phyloP scores from a whole-genome alignment of 2,797 vertebrate species.

The Nannoperca australis region DNA sequence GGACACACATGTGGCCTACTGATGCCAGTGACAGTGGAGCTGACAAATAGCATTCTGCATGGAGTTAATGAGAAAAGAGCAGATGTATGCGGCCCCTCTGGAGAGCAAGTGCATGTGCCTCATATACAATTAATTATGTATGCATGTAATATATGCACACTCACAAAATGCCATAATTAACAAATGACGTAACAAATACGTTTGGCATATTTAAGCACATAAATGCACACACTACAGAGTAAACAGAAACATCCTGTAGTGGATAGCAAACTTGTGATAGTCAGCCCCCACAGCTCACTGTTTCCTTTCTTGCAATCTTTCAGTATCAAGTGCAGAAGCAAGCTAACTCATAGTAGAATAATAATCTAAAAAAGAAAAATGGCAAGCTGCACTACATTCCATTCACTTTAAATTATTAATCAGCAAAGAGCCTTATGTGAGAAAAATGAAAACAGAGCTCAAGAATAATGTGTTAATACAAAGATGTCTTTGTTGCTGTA shows the following conservation, averaged over 20 bases:
- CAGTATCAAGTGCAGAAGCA: slow-evolving; percentile 1
- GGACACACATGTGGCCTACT: slow-evolving; percentile 61
- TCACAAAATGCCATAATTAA: slow-evolving; percentile 24
- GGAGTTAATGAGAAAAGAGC: slow-evolving; percentile 66
- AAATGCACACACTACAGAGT: not conserved
- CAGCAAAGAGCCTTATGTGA: not conserved
- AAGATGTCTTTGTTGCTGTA: slow-evolving; percentile 19
- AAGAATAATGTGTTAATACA: slow-evolving; percentile 25
- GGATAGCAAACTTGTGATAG: not conserved
- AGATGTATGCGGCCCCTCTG: slow-evolving; percentile 58
- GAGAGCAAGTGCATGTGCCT: slow-evolving; percentile 34
- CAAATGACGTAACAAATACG: slow-evolving; percentile 11
- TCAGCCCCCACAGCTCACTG: not conserved
- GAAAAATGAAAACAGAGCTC: slow-evolving; percentile 34
- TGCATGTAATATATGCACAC: slow-evolving; percentile 38
- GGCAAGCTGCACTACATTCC: slow-evolving; percentile 19
- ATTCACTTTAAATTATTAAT: slow-evolving; percentile 49
- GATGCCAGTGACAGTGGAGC: slow-evolving; percentile 50
- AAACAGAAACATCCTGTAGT: not conserved
- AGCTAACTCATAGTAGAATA: slow-evolving; percentile 16
- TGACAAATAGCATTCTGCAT: slow-evolving; percentile 58
- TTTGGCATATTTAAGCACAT: not conserved
- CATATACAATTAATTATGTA: slow-evolving; percentile 40
- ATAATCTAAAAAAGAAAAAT: slow-evolving; percentile 14
- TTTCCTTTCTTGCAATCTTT: slow-evolving; percentile 10